Conservation (phyloP, 2,888 invertebrate species). For the Caenorhabditis wallacei region DNA sequence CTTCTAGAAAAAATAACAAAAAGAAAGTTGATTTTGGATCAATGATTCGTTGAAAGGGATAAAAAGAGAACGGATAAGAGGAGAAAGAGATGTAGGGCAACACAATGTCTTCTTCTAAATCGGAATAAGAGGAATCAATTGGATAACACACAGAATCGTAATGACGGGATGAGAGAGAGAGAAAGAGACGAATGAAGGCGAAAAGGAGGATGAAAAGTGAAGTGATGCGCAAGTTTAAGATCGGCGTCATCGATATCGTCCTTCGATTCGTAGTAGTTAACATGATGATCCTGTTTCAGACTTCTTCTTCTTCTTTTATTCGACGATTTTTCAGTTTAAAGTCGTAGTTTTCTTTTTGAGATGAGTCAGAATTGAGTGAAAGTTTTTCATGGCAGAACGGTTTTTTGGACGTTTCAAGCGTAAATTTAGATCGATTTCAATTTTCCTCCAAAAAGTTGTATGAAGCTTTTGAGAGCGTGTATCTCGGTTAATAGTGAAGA, state of each 20-base stretch:
- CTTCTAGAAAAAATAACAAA: background rate
- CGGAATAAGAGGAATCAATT: background rate
- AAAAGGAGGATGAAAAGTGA: conserved; percentile 16
- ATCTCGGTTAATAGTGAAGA: no score
- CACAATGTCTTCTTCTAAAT: background rate
- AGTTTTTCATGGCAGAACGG: no score
- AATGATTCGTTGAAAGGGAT: background rate
- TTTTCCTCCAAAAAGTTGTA: no score
- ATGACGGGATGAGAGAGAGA: background rate
- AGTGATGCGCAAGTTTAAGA: conserved; percentile 52
- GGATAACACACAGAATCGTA: conserved; percentile 9
- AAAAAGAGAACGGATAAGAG: conserved; percentile 30
- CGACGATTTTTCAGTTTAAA: conserved; percentile 40
- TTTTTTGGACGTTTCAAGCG: no score
- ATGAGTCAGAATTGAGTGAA: no score
- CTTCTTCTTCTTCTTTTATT: conserved; percentile 10
- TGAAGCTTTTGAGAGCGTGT: no score
- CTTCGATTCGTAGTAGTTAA: conserved; percentile 42
- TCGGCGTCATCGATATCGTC: conserved; percentile 54
- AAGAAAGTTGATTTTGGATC: conserved; percentile 21
- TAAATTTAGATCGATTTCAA: no score
- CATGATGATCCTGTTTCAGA: conserved; percentile 63
- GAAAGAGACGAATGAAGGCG: background rate
- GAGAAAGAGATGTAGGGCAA: conserved; percentile 46
- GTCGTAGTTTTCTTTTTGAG: conserved; percentile 19